A percentile compares a stretch with the other conserved stretches of the same genome.
These are phyloP conservation scores for Leptobrachium leishanense DNA, from an alignment of 2,113 vertebrate species.

Conservation along the genomic window DNA sequence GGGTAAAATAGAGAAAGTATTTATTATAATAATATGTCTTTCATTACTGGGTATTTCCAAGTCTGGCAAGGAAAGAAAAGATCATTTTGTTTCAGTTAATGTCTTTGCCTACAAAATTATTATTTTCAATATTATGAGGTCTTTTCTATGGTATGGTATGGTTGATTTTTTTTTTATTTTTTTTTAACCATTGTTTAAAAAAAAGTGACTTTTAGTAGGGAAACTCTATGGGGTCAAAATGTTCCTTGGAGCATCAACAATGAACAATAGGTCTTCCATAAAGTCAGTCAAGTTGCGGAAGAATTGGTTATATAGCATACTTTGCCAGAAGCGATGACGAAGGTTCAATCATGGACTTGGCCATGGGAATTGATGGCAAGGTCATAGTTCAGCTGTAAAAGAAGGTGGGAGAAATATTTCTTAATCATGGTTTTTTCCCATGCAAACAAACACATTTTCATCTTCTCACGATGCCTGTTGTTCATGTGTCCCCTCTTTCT, in stretches of 20 bases:
- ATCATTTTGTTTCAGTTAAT: background rate
- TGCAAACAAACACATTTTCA: no score
- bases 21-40: background rate
- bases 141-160: no score
- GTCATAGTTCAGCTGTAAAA: background rate
- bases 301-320: background rate
- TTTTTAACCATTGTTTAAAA: background rate
- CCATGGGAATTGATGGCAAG: background rate
- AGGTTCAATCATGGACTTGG: background rate
- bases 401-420: no score
- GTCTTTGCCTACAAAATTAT: background rate
- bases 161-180: no score
- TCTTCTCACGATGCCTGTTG: no score
- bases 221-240: background rate
- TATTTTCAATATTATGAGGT: background rate
- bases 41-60: slow-evolving; percentile 5
- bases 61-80: background rate
- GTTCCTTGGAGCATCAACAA: background rate
- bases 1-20: background rate
- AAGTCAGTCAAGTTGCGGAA: background rate
- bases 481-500: no score
- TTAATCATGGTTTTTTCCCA: no score
- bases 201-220: background rate
- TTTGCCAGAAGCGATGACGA: background rate
- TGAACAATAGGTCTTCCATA: background rate